Evolutionary conservation across 2,888 invertebrate species (phyloP).

Genomic region (Tanytarsus gracilentus): DNA sequence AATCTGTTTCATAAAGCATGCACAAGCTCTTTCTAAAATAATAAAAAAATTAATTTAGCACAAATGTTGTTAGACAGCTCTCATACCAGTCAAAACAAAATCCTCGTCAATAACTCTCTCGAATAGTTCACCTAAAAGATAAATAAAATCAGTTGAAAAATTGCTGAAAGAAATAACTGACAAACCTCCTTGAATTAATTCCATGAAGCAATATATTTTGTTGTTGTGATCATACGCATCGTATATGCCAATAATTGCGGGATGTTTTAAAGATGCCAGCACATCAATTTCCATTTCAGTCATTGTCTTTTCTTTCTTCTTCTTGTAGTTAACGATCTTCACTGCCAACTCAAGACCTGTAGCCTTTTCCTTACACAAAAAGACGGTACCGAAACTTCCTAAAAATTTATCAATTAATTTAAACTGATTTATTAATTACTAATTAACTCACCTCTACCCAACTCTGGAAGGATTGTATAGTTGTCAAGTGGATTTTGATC

Average conservation of each 20-base stretch:
- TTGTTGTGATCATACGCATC: constrained; percentile 85
- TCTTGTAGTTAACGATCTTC: constrained; percentile 71
- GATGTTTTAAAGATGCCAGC: constrained; percentile 82
- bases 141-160: constrained; percentile 61
- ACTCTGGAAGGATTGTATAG: constrained; percentile 73
- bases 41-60: too few relatives aligned
- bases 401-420: not conserved
- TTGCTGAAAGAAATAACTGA: constrained; percentile 14
- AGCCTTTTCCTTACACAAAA: constrained; percentile 61
- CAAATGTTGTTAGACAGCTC: too few relatives aligned
- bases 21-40: constrained; percentile 89
- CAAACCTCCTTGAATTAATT: constrained; percentile 46
- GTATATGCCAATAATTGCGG: constrained; percentile 86
- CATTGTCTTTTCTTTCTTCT: constrained; percentile 71
- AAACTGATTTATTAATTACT: constrained; percentile 49
- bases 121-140: constrained; percentile 81
- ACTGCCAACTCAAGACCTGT: constrained; percentile 72
- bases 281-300: constrained; percentile 88
- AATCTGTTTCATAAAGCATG: constrained; percentile 90
- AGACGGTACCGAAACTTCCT: constrained; percentile 15
- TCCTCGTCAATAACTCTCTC: constrained; percentile 94
- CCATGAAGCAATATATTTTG: constrained; percentile 85
- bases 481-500: constrained; percentile 70
- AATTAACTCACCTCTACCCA: constrained; percentile 47
- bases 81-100: constrained; percentile 84